Evolutionary conservation across 2,888 invertebrate genomes (phyloP).

Genomic region (Panopea generosa): DNA sequence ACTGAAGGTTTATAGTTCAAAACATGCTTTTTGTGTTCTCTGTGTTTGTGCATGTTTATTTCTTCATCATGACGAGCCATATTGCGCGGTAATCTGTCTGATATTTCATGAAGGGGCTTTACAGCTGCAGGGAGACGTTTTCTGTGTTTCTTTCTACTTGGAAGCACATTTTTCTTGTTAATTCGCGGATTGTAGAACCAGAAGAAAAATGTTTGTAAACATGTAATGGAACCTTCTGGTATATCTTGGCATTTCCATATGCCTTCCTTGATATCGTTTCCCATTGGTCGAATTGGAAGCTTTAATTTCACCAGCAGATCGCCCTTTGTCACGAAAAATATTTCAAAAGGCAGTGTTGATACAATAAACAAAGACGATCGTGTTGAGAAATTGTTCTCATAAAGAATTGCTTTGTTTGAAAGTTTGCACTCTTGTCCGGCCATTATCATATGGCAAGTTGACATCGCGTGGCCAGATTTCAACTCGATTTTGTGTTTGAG

Average conservation of each 20-base stretch:
- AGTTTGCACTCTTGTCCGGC: slow-evolving; percentile 71
- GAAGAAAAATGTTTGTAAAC: slow-evolving; percentile 75
- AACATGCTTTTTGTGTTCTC: slow-evolving; percentile 17
- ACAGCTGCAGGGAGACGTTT: slow-evolving; percentile 59
- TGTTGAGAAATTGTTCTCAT: slow-evolving; percentile 71
- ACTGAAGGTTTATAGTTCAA: slow-evolving; percentile 1
- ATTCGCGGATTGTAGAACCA: slow-evolving; percentile 72
- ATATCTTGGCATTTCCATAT: slow-evolving; percentile 72
- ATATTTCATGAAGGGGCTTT: slow-evolving; percentile 39
- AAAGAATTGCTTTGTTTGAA: slow-evolving; percentile 64
- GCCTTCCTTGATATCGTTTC: slow-evolving; percentile 68
- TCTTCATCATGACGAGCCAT: background rate
- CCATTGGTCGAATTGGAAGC: slow-evolving; percentile 65
- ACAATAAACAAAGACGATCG: slow-evolving; percentile 74
- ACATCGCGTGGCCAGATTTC: slow-evolving; percentile 73
- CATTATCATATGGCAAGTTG: slow-evolving; percentile 66
- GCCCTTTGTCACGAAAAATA: slow-evolving; percentile 71
- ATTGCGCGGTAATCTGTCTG: slow-evolving; percentile 24
- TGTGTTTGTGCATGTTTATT: slow-evolving; percentile 7
- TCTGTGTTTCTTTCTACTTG: slow-evolving; percentile 32
- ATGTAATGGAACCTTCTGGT: slow-evolving; percentile 74
- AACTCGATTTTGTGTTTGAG: slow-evolving; percentile 74
- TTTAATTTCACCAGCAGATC: slow-evolving; percentile 71
- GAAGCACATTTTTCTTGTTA: slow-evolving; percentile 40
- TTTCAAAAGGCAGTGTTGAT: slow-evolving; percentile 56